Conservation (phyloP, 2,797 vertebrate species). For the Anguilla marmorata region DNA sequence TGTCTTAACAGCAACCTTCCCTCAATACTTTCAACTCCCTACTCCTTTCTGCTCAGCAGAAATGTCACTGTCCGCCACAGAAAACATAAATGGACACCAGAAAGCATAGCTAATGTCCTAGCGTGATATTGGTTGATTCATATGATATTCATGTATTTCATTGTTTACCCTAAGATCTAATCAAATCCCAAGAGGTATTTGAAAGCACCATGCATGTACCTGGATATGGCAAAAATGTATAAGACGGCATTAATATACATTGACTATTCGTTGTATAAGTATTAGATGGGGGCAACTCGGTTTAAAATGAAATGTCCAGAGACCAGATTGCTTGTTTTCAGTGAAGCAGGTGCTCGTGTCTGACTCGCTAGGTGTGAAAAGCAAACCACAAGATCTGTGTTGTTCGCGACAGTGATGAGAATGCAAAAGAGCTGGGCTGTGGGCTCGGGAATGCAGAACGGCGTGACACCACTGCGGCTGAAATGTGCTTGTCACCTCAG, state of each 20-base stretch:
- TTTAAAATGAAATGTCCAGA: neutral
- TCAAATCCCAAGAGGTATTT: neutral
- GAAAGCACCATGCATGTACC: neutral
- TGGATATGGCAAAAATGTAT: neutral
- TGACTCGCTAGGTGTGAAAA: neutral
- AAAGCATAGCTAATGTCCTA: conserved; percentile 20
- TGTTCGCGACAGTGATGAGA: neutral
- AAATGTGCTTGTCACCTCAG: neutral
- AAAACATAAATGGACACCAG: conserved; percentile 13
- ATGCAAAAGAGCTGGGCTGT: neutral
- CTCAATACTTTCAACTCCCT: neutral
- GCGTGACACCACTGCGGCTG: neutral
- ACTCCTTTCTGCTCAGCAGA: neutral
- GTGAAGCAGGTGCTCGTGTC: neutral
- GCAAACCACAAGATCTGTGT: neutral
- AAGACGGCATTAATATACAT: neutral
- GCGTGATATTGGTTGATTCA: neutral
- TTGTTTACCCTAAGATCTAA: neutral
- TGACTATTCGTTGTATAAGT: neutral
- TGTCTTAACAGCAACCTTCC: conserved; percentile 4
- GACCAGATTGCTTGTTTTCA: neutral
- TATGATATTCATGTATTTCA: neutral
- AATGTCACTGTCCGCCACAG: neutral
- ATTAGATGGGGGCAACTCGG: neutral
- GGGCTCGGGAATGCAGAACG: neutral